A percentile compares a stretch with the other conserved stretches of the same genome.
Evolutionary conservation across 2,797 vertebrate genomes (phyloP).

Genomic region (Nannoperca obscura): DNA sequence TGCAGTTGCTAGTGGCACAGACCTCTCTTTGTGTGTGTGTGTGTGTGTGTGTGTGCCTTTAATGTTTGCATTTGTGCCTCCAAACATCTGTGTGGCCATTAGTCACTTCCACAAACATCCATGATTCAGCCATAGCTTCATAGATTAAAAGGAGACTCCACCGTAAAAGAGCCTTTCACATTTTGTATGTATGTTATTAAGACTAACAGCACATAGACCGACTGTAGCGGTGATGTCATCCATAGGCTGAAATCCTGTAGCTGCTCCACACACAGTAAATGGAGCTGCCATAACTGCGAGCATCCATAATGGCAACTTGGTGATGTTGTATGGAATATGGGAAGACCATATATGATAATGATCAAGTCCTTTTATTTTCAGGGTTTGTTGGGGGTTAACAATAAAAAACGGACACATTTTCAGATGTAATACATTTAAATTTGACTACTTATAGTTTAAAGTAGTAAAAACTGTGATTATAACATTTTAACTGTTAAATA

Average conservation of each 20-base stretch:
- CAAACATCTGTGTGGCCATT: conserved; percentile 40
- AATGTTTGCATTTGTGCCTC: conserved; percentile 33
- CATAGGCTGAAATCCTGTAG: neutral
- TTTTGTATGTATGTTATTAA: conserved; percentile 1
- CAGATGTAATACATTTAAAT: neutral
- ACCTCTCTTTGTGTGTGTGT: conserved; percentile 36
- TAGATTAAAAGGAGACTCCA: conserved; percentile 9
- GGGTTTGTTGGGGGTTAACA: neutral
- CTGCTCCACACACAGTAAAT: conserved; percentile 4
- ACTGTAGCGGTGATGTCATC: conserved; percentile 13
- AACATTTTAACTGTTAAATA: neutral
- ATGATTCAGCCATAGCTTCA: conserved; percentile 6
- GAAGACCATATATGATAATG: neutral
- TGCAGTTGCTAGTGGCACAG: conserved; percentile 55
- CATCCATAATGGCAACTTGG: neutral
- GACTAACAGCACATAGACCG: neutral
- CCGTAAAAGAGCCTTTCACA: neutral
- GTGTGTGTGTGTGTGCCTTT: neutral
- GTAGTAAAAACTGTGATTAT: neutral
- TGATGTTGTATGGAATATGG: neutral
- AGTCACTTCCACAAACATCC: conserved; percentile 28
- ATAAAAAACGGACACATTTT: neutral
- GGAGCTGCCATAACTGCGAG: neutral
- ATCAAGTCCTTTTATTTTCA: neutral
- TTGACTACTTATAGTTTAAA: neutral